These are phyloP conservation scores for Halesus radiatus DNA, from an alignment of 1,140 invertebrate species.

Conservation along the genomic window DNA sequence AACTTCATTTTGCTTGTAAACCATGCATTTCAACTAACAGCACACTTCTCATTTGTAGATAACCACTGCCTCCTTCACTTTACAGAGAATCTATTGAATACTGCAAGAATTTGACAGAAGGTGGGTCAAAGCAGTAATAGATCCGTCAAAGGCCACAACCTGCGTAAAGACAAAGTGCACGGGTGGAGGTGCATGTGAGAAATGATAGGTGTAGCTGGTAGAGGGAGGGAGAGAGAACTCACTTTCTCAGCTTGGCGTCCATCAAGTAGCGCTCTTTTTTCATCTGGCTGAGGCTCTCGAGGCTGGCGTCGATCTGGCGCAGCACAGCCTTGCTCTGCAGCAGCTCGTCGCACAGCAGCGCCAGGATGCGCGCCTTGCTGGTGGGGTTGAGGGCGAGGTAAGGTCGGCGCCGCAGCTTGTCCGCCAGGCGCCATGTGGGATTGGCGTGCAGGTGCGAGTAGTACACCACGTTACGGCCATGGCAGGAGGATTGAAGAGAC, in stretches of 20 bases:
- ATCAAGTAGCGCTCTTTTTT: slow-evolving; percentile 85
- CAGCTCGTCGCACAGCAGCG: slow-evolving; percentile 94
- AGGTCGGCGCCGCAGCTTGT: slow-evolving; percentile 83
- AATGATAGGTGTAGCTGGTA: no score
- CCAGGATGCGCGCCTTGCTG: slow-evolving; percentile 88
- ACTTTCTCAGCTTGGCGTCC: slow-evolving; percentile 92
- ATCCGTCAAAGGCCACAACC: no score
- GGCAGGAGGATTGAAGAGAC: slow-evolving; percentile 73
- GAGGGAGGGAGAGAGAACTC: slow-evolving; percentile 61
- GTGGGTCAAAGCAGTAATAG: no score
- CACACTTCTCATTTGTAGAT: no score
- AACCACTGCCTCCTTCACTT: no score
- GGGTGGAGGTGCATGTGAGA: no score
- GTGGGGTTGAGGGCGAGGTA: slow-evolving; percentile 90
- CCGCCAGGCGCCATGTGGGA: slow-evolving; percentile 76
- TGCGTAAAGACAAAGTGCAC: no score
- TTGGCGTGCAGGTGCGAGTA: slow-evolving; percentile 83
- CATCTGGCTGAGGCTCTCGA: slow-evolving; percentile 82
- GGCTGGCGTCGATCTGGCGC: slow-evolving; percentile 82
- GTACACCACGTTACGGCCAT: slow-evolving; percentile 82
- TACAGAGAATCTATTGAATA: no score
- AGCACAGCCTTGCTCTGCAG: slow-evolving; percentile 92
- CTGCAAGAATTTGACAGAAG: no score
- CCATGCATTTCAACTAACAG: no score
- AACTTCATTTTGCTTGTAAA: no score